Percentiles rank a stretch among this genome's conserved stretches.
phyloP scores from a whole-genome alignment of 2,888 invertebrate genomes.

The Boloria euphrosyne region DNA sequence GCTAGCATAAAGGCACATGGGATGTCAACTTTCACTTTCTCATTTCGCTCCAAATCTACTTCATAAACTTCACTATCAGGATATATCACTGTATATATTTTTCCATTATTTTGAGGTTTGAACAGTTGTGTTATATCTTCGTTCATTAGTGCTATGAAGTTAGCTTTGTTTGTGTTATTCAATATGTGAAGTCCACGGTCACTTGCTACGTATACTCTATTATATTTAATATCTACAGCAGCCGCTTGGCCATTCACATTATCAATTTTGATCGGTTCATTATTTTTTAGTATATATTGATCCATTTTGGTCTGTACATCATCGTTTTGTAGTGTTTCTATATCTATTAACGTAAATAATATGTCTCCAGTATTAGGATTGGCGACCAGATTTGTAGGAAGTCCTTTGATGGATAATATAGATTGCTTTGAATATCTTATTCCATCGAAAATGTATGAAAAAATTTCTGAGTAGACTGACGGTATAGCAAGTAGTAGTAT shows the following conservation, averaged over 20 bases:
- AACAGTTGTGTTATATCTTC: conserved; percentile 73
- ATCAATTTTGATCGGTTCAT: conserved; percentile 62
- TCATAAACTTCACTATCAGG: conserved; percentile 68
- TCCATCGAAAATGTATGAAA: conserved; percentile 57
- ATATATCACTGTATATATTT: conserved; percentile 64
- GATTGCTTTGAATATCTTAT: conserved; percentile 55
- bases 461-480: conserved; percentile 57
- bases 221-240: conserved; percentile 59
- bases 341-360: conserved; percentile 69
- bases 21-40: conserved; percentile 60
- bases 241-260: conserved; percentile 69
- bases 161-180: conserved; percentile 60
- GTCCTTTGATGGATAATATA: conserved; percentile 66
- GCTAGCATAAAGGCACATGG: conserved; percentile 72
- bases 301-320: conserved; percentile 74
- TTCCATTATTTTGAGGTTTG: conserved; percentile 57
- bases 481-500: conserved; percentile 55
- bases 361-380: conserved; percentile 62
- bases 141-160: conserved; percentile 62
- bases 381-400: conserved; percentile 68
- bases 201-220: conserved; percentile 67
- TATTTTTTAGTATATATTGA: conserved; percentile 64
- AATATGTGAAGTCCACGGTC: conserved; percentile 64
- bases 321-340: conserved; percentile 68
- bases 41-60: conserved; percentile 60